These are phyloP conservation scores for Carposina sasakii DNA, from an alignment of 1,140 invertebrate species.

Conservation along the genomic window DNA sequence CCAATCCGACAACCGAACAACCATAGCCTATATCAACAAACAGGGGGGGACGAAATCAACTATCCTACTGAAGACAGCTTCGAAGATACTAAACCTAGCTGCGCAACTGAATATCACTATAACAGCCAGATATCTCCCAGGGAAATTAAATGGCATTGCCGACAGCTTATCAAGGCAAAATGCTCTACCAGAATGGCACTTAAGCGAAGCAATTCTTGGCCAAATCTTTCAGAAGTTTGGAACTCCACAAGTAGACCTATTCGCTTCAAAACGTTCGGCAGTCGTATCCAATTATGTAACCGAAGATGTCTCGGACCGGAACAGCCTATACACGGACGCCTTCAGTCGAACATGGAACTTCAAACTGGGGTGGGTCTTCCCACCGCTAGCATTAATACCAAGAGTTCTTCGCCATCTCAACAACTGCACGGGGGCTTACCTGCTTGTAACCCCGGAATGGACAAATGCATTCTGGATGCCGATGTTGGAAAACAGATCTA, in stretches of 20 bases:
- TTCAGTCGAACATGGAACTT: constrained; percentile 37
- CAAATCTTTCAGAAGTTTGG: constrained; percentile 33
- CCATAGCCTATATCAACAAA: constrained; percentile 37
- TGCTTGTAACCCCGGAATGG: constrained; percentile 25
- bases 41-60: constrained; percentile 46
- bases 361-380: constrained; percentile 37
- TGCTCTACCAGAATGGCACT: constrained; percentile 41
- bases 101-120: constrained; percentile 30
- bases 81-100: constrained; percentile 25
- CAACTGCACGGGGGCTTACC: constrained; percentile 6
- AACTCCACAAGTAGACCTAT: constrained; percentile 32
- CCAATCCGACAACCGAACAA: constrained; percentile 46
- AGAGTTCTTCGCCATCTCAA: not conserved
- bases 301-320: constrained; percentile 24
- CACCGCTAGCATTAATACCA: constrained; percentile 31
- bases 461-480: constrained; percentile 26
- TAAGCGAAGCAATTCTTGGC: constrained; percentile 24
- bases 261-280: constrained; percentile 24
- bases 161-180: constrained; percentile 33
- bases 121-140: constrained; percentile 23
- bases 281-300: constrained; percentile 32
- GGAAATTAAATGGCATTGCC: constrained; percentile 36
- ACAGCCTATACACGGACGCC: constrained; percentile 30
- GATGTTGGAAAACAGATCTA: constrained; percentile 15
- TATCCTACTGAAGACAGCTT: constrained; percentile 31